Evolutionary conservation across 1,140 invertebrate genomes (phyloP).

Genomic region (Drosophila arawakana): DNA sequence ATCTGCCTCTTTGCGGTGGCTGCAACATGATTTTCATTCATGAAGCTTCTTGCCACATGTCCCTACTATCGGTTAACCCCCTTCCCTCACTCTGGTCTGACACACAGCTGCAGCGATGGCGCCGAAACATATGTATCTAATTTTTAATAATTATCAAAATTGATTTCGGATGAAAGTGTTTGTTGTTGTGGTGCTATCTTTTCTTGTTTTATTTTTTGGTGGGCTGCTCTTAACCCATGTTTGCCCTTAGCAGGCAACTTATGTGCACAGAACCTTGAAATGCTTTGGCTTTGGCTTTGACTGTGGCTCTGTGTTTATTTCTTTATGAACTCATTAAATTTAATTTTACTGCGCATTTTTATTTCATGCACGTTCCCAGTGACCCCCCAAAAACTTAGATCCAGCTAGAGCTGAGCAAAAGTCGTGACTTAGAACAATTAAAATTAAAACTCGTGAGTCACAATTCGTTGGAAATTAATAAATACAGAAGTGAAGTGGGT

Average conservation of each 20-base stretch:
- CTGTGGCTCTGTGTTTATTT: constrained; percentile 43
- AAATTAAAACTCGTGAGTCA: too few relatives aligned
- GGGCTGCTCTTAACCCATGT: constrained; percentile 30
- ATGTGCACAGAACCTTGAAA: constrained; percentile 72
- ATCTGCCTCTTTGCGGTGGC: constrained; percentile 21
- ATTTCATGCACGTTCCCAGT: constrained; percentile 62
- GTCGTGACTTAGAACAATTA: not conserved
- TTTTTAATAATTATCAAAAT: constrained; percentile 81
- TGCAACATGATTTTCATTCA: constrained; percentile 68
- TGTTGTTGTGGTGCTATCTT: constrained; percentile 1
- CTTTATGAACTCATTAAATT: constrained; percentile 79
- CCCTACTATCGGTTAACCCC: constrained; percentile 1
- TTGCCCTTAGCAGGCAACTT: constrained; percentile 34
- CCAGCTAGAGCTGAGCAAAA: not conserved
- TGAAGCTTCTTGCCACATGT: constrained; percentile 30
- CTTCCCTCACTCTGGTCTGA: not conserved
- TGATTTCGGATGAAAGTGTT: constrained; percentile 59
- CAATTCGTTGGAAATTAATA: too few relatives aligned
- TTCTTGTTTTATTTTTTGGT: not conserved
- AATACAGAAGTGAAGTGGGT: too few relatives aligned
- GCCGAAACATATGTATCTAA: constrained; percentile 75
- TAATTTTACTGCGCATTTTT: constrained; percentile 63
- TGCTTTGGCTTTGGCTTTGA: constrained; percentile 48
- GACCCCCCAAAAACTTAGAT: constrained; percentile 25
- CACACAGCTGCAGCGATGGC: constrained; percentile 56